Evolutionary conservation across 1,140 invertebrate genomes (phyloP), one percentile per base, ranked within the genome.

Genomic region (Scylla paramamosain): DNA sequence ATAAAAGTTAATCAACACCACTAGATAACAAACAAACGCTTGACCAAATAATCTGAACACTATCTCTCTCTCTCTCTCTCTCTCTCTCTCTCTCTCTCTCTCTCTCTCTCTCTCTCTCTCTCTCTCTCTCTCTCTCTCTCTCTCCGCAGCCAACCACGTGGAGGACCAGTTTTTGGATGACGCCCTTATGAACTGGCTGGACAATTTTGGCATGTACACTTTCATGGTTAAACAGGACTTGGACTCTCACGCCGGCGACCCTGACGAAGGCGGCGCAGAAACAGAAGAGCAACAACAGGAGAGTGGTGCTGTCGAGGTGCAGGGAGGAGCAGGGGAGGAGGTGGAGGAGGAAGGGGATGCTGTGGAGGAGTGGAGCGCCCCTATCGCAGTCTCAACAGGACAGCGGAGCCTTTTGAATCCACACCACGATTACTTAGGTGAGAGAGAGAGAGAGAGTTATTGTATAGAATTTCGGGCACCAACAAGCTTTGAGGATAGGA

Each of bases 221-320:
- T 91, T 91, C 89, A 91, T 91, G 89, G 89, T 91, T 14, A 91
- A 91, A 45, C 89, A 91, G 25, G 89, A 52, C 89, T 45, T 91
- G 39, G 45, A 91, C 45, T 20, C 31, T 28, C 31, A 39, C 86
- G 32, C n/a, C 87, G 32, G 31, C 32, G 32, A 16, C 52, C 12
- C 10, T 20, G 52, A 59, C 52, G 52, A 12, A 12, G 52, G 52
- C 10, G 52, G 52, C 0, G 12, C 2, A 14, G 52, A 12, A 4
- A 6, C 1, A 1, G 39, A 39, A 39, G 39, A 39, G 39, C 39
- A 39, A 39, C 1, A 39, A 6, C 12, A 14, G 52, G 52, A 59
- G 10, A 59, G 10, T 59, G 52, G 16, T 14, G 52, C 52, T 59
- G 52, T 59, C 52, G 52, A 59, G 10, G 46, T 48, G 46, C 6